Percentiles rank a stretch among this genome's conserved stretches.
Evolutionary conservation across 2,888 invertebrate genomes (phyloP).

Genomic region (Heliconius erato): DNA sequence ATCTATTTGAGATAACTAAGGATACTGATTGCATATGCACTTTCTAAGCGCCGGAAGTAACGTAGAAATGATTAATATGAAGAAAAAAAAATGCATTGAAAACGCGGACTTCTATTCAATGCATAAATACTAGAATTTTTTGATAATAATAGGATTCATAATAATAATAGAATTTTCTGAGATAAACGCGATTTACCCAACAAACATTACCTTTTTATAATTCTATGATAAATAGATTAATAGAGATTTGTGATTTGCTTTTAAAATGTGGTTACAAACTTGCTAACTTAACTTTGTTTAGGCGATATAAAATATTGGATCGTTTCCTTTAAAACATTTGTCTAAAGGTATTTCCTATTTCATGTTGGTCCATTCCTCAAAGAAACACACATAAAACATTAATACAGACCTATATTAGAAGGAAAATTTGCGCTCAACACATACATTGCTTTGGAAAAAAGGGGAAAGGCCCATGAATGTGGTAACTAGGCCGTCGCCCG

Average conservation of each 20-base stretch:
- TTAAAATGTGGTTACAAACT: neutral
- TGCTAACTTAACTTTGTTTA: neutral
- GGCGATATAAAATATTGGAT: no score
- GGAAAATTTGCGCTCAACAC: slow-evolving; percentile 10
- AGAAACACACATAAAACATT: neutral
- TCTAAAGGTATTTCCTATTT: neutral
- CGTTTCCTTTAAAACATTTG: neutral
- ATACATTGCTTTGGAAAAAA: slow-evolving; percentile 11
- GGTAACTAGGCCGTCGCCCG: slow-evolving; percentile 28
- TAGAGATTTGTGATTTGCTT: no score
- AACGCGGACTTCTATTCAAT: no score
- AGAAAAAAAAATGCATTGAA: no score
- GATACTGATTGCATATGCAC: no score
- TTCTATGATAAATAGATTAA: no score
- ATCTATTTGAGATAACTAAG: no score
- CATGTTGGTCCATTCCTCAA: neutral
- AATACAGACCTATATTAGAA: slow-evolving; percentile 25
- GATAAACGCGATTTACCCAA: neutral
- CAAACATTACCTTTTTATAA: no score
- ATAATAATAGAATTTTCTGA: neutral
- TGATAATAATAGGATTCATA: no score
- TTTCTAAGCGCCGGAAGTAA: no score
- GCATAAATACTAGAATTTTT: no score
- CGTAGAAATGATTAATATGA: no score
- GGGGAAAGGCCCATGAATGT: slow-evolving; percentile 23